Conservation (phyloP, 2,888 invertebrate genomes). For the Hyppa rectilinea region DNA sequence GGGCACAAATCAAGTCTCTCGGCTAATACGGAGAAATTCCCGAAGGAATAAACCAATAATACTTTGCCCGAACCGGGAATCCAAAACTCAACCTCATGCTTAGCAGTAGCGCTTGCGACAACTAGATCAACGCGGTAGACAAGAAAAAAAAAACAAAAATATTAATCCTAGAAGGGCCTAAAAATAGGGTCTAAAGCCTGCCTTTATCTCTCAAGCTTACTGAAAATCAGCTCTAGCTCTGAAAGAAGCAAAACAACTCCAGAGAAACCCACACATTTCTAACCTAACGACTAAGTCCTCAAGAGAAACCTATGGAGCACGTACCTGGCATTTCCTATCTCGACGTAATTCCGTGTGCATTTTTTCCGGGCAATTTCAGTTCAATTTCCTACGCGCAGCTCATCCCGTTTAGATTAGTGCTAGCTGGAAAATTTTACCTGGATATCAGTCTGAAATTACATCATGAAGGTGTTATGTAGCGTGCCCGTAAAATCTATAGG, state of each 20-base stretch:
- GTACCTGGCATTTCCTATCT: slow-evolving; percentile 30
- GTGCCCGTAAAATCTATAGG: background rate
- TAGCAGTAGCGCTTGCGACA: too few species aligned
- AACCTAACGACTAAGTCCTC: slow-evolving; percentile 14
- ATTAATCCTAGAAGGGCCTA: too few species aligned
- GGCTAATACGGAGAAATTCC: too few species aligned
- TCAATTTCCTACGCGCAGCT: slow-evolving; percentile 52
- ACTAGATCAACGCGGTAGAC: too few species aligned
- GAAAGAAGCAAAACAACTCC: background rate
- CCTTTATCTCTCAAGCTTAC: too few species aligned
- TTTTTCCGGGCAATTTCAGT: slow-evolving; percentile 60
- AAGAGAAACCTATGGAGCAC: slow-evolving; percentile 13
- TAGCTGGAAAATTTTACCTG: slow-evolving; percentile 9
- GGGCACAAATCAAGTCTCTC: too few species aligned
- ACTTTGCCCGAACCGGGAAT: too few species aligned
- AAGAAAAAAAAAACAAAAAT: too few species aligned
- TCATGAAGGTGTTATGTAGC: background rate
- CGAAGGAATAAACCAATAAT: too few species aligned
- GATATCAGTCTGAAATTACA: slow-evolving; percentile 9
- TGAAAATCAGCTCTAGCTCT: background rate
- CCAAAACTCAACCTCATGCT: too few species aligned
- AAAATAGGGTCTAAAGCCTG: too few species aligned
- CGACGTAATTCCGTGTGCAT: slow-evolving; percentile 36
- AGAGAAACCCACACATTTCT: background rate
- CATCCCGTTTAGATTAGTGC: slow-evolving; percentile 40